phyloP scores from a whole-genome alignment of 2,888 invertebrate species.

The Parasteatoda lunata region DNA sequence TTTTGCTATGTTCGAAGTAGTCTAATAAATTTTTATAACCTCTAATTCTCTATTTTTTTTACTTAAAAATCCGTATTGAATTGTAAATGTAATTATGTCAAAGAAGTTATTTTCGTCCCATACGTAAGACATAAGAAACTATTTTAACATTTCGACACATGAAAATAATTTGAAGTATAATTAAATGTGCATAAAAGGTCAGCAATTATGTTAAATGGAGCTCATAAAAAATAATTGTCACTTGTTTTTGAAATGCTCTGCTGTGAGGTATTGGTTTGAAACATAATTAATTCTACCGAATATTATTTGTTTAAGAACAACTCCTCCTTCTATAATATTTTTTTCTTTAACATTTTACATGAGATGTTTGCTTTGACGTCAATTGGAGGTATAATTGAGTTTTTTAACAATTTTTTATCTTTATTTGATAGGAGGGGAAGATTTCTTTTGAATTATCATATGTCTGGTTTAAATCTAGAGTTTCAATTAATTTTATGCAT shows the following conservation, averaged over 20 bases:
- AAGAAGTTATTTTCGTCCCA: conserved; percentile 43
- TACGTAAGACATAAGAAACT: conserved; percentile 35
- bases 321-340: conserved; percentile 6
- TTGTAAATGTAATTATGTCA: conserved; percentile 57
- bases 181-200: conserved; percentile 62
- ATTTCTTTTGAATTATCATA: neutral
- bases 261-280: conserved; percentile 43
- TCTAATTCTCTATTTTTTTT: conserved; percentile 50
- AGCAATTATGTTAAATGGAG: conserved; percentile 60
- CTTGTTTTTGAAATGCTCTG: conserved; percentile 53
- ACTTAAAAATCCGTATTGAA: conserved; percentile 63
- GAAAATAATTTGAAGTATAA: conserved; percentile 57
- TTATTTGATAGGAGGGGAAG: neutral
- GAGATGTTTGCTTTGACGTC: conserved; percentile 15
- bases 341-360: conserved; percentile 14
- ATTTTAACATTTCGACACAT: conserved; percentile 58
- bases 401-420: neutral
- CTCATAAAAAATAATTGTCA: conserved; percentile 36
- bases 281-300: conserved; percentile 53
- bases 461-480: too few species aligned
- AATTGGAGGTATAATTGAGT: conserved; percentile 6
- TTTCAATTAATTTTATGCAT: too few species aligned
- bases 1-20: conserved; percentile 28
- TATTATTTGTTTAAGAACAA: conserved; percentile 15
- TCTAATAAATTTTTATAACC: conserved; percentile 39